Percentiles rank a stretch among this genome's conserved stretches.
These are phyloP conservation scores for Engystomops pustulosus DNA, from an alignment of 2,113 vertebrate species.

Conservation along the genomic window DNA sequence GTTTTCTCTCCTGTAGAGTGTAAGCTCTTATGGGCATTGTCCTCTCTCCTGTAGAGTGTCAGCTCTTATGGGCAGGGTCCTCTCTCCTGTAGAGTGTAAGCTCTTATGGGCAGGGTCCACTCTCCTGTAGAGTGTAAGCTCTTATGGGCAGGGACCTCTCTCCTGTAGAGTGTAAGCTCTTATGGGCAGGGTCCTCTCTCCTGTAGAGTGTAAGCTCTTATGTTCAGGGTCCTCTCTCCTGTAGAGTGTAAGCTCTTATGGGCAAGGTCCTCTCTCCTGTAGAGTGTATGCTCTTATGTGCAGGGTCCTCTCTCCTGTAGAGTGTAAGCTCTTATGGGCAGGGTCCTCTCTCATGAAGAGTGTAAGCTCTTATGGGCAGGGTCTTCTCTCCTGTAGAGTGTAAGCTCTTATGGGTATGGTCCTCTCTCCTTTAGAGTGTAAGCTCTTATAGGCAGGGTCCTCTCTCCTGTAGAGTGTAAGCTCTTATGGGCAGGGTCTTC, in stretches of 20 bases:
- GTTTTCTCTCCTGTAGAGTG: background rate
- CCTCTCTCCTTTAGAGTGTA: background rate
- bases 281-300: background rate
- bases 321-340: background rate
- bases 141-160: no score
- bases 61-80: background rate
- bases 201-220: background rate
- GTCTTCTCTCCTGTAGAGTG: background rate
- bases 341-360: background rate
- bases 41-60: background rate
- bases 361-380: background rate
- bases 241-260: background rate
- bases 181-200: background rate
- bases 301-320: background rate
- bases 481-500: background rate
- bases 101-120: no score
- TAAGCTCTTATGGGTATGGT: background rate
- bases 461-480: slow-evolving; percentile 8
- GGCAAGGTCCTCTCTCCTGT: background rate
- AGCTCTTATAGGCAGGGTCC: background rate
- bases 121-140: no score
- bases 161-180: background rate
- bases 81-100: background rate
- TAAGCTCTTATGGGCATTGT: background rate
- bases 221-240: background rate